Percentiles rank a stretch among this genome's conserved stretches.
Conservation (phyloP, 2,888 invertebrate genomes). For the Heliothis peltigera region DNA sequence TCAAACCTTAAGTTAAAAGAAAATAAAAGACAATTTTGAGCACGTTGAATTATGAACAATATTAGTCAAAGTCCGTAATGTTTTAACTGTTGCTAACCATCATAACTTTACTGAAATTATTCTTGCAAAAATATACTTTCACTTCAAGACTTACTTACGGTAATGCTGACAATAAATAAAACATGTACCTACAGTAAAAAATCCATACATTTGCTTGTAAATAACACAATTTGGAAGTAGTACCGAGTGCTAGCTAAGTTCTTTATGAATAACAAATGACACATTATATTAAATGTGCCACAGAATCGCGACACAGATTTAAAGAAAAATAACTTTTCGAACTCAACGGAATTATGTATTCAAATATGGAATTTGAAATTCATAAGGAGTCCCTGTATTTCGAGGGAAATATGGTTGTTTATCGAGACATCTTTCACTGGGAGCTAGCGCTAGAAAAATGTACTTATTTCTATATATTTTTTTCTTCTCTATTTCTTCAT, state of each 20-base stretch:
- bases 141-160: constrained; percentile 5
- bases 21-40: too few relatives aligned
- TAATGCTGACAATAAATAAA: constrained; percentile 42
- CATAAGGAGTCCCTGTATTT: constrained; percentile 72
- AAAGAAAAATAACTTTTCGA: constrained; percentile 73
- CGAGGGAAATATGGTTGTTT: constrained; percentile 67
- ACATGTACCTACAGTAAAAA: constrained; percentile 22
- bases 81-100: not conserved
- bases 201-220: constrained; percentile 51
- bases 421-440: constrained; percentile 60
- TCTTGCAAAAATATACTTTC: constrained; percentile 6
- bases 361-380: constrained; percentile 76
- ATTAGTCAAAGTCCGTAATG: not conserved
- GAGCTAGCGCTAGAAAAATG: constrained; percentile 31
- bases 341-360: constrained; percentile 75
- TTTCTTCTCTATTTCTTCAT: constrained; percentile 38
- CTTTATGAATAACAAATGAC: constrained; percentile 64
- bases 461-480: constrained; percentile 8
- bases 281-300: constrained; percentile 56
- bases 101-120: not conserved
- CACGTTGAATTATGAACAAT: too few relatives aligned
- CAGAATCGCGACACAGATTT: constrained; percentile 65
- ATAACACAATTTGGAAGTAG: constrained; percentile 52
- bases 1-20: too few relatives aligned
- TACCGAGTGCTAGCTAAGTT: constrained; percentile 54